Evolutionary conservation across 2,797 vertebrate genomes (phyloP).

Genomic region (Cirrhinus molitorella): DNA sequence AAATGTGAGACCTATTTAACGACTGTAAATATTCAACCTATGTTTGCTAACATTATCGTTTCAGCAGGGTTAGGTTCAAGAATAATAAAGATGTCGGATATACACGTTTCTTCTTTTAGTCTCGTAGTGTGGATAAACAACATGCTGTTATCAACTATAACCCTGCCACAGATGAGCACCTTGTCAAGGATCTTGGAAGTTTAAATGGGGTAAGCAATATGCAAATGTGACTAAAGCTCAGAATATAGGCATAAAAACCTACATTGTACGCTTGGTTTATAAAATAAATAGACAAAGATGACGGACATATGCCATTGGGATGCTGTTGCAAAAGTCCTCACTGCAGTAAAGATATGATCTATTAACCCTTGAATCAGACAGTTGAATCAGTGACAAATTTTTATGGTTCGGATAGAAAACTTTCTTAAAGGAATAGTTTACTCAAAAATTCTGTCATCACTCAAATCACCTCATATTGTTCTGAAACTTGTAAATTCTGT

Average conservation of each 20-base stretch:
- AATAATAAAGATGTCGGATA: background rate
- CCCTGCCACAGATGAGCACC: constrained; percentile 89
- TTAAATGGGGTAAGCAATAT: constrained; percentile 86
- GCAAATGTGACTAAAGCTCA: background rate
- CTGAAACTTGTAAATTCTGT: background rate
- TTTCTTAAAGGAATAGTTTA: background rate
- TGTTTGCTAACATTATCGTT: background rate
- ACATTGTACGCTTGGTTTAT: background rate
- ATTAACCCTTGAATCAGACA: background rate
- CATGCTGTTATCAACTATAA: constrained; percentile 97
- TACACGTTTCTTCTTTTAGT: constrained; percentile 73
- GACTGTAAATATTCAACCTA: background rate
- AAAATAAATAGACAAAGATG: background rate
- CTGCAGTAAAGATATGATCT: background rate
- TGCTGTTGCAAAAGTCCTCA: background rate
- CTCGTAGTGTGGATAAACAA: constrained; percentile 96
- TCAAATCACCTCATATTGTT: background rate
- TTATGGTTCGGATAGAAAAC: background rate
- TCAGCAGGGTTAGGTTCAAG: background rate
- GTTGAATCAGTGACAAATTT: background rate
- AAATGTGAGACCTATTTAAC: background rate
- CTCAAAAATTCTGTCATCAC: background rate
- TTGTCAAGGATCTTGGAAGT: constrained; percentile 95
- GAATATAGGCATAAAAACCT: background rate
- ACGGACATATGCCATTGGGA: background rate